Base-by-base conservation (phyloP, 2,888 invertebrate genomes). In the Ectemnius cavifrons region DNA sequence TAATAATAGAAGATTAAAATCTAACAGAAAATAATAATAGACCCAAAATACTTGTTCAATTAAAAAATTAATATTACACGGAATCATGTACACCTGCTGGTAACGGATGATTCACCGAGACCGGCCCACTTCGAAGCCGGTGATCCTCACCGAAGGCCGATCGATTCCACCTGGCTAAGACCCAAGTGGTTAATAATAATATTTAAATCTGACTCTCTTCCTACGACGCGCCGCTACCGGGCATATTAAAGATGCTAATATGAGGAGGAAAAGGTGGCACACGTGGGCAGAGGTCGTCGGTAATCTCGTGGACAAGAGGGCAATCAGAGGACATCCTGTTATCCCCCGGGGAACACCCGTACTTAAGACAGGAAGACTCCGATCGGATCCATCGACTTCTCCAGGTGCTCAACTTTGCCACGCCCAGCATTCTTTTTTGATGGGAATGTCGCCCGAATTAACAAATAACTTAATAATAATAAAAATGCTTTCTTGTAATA, bases 251-350 rank as follows among this genome's bases (percentile, higher is more conserved):
- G 84, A 84, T 84, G 83, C 79, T 83, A 80, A 85, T 85, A 78
- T 63, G 61, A 37, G 63, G 70, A 71, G 73, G 37, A 82, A 83
- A 16, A 83, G 81, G 81, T 78, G 65, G 75, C 71, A 78, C 80
- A 77, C 74, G 47, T 46, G 65, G 70, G 45, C 67, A 63, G 47
- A 61, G 46, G 76, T 73, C 14, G 16, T 8, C 37, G 81, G 82
- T 87, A 87, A 87, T 87, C 85, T 86, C 72, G 79, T 70, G 84
- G 87, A 88, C 87, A 88, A 88, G 87, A 76, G 84, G 79, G 85
- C 88, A 87, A 88, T 88, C 89, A 87, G 82, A 80, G 63, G 86
- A 87, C 88, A 88, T 88, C 86, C 87, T 88, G 89, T 88, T 88
- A 87, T 89, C 86, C 87, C 77, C 75, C 46, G 69, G 85, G 86